These are phyloP conservation scores for Tonatia bakeri DNA, from an alignment of 2,113 vertebrate genomes.

Conservation along the genomic window DNA sequence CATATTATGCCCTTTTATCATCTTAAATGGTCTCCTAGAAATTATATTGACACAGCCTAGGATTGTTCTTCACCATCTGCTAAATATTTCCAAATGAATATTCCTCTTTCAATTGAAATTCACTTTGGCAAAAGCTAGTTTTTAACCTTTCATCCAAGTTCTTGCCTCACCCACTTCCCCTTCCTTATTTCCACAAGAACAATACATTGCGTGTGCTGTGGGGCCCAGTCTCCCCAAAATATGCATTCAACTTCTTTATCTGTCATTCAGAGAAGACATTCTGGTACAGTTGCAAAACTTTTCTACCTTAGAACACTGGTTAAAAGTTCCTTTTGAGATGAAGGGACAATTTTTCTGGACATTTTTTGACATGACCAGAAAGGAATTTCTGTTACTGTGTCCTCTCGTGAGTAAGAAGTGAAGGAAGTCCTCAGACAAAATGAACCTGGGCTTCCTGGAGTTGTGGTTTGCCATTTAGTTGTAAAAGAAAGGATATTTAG, in stretches of 20 bases:
- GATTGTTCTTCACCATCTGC: not conserved
- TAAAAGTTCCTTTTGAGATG: not conserved
- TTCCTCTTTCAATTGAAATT: conserved; percentile 13
- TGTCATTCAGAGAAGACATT: not conserved
- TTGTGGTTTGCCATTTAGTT: not conserved
- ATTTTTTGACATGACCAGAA: not conserved
- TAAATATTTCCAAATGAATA: conserved; percentile 2
- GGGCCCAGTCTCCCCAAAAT: not conserved
- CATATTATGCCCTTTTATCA: not conserved
- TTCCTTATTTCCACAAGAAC: not conserved
- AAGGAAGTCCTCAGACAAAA: not conserved
- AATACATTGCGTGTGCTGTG: rapidly evolving
- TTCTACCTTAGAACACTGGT: not conserved
- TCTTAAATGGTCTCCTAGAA: conserved; percentile 4
- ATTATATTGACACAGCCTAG: not conserved
- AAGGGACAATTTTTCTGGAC: not conserved
- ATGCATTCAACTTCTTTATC: not conserved
- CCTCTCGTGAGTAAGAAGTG: not conserved
- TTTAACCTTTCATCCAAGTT: not conserved
- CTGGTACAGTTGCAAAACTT: not conserved
- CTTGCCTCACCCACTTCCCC: not conserved
- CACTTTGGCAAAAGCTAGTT: not conserved
- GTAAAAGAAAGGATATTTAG: not conserved
- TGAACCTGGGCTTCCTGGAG: not conserved
- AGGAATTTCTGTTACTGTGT: not conserved